Evolutionary conservation across 2,888 invertebrate genomes (phyloP).

Genomic region (Ectemnius cavifrons): DNA sequence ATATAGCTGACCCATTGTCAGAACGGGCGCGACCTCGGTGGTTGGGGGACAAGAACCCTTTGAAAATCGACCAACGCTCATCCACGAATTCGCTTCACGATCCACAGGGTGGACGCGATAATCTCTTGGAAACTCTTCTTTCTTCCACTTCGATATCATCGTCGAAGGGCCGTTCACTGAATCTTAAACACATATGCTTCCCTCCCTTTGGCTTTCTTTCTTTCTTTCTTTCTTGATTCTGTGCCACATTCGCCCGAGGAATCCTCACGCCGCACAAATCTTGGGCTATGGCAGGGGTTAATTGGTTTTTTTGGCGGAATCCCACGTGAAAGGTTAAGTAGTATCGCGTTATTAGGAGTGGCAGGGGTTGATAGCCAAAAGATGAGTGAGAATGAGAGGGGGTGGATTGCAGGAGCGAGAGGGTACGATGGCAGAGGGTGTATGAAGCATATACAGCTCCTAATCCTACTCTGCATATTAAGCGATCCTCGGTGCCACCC

Average conservation of each 20-base stretch:
- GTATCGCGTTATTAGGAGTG: no score
- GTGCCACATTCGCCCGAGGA: no score
- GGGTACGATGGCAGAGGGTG: slow-evolving; percentile 31
- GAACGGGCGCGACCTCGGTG: neutral
- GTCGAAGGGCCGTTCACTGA: neutral
- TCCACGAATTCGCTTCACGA: neutral
- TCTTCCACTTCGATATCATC: neutral
- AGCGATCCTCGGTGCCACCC: slow-evolving; percentile 62
- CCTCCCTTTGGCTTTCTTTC: no score
- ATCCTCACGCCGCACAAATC: no score
- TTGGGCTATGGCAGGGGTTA: no score
- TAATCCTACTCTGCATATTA: slow-evolving; percentile 69
- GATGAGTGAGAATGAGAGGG: neutral
- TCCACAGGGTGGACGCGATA: neutral
- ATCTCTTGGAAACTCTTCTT: slow-evolving; percentile 5
- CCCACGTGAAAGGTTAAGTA: no score
- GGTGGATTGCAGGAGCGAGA: slow-evolving; percentile 12
- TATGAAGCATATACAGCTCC: slow-evolving; percentile 53
- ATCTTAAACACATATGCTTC: neutral
- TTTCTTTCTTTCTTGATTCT: no score
- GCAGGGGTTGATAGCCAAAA: no score
- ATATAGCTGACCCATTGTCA: slow-evolving; percentile 10
- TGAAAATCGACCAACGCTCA: neutral
- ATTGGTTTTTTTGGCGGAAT: no score
- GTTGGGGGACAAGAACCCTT: neutral